Base-by-base conservation (phyloP, 2,113 vertebrate species). In the Reinhardtius hippoglossoides region DNA sequence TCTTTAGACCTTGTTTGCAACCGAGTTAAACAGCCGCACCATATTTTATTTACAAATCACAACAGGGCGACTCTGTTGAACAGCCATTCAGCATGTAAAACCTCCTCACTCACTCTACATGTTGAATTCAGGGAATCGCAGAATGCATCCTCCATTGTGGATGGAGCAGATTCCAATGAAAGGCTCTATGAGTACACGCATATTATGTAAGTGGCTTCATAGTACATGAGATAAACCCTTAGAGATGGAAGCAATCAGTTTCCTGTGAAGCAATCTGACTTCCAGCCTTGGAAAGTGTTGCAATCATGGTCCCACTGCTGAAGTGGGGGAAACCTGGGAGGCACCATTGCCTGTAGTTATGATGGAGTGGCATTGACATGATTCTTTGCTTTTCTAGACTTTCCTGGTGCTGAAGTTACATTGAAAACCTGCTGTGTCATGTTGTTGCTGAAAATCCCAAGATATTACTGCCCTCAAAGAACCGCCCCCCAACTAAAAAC, bases 191-290 rank as follows among this genome's bases (percentile, higher is more conserved):
- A 42, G 21, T n/a, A 40, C 46, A 20, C 27, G 76, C 46, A 15
- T 18, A 20, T 84, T 69, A 80, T 70, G 55, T 71, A 82, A 82
- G 72, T 75, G 61, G 54, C 66, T 76, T 56, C 65, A 55, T 5
- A 24, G 58, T 42, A 42, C 67, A 54, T 57, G 44, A 80, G 59
- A 80, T 72, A 71, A 80, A 72, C 59, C 69, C 40, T 78, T 9
- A 14, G 48, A 66, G 62, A 82, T 66, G 75, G 78, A 77, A 82
- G 40, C 63, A 31, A 80, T 85, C 70, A 9, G 57, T 82, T 84
- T 86, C 42, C 72, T 74, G 66, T 78, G 37, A 78, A 62, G 52
- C 65, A 56, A 74, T 65, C 60, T 61, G 37, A 18, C 10, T 75
- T 52, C 58, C 50, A 71, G 68, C 76, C 42, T 26, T 84, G 73